Conservation (phyloP, 2,888 invertebrate genomes). For the Aleiodes alternator region DNA sequence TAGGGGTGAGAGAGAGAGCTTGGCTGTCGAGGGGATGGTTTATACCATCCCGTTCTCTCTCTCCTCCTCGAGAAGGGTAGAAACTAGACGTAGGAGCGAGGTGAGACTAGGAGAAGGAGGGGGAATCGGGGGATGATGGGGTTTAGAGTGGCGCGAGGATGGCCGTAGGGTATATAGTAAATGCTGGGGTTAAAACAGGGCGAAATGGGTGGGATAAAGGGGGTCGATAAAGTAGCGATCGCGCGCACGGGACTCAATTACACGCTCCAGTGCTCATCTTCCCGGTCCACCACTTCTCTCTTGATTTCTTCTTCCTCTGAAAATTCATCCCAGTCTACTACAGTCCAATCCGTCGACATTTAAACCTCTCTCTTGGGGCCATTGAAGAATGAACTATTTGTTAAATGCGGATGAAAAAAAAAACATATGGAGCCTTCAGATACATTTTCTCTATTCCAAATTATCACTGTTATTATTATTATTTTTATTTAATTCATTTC, state of each 20-base stretch:
- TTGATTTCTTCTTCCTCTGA: constrained; percentile 43
- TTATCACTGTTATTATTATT: too few species aligned
- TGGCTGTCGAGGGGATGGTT: constrained; percentile 30
- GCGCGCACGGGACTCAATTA: constrained; percentile 75
- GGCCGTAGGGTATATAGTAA: constrained; percentile 24
- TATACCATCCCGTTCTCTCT: constrained; percentile 9
- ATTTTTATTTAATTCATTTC: too few species aligned
- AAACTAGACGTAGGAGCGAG: constrained; percentile 46
- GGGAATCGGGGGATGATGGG: constrained; percentile 47
- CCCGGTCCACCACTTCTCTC: constrained; percentile 47
- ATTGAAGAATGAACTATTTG: constrained; percentile 16
- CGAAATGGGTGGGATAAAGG: constrained; percentile 60
- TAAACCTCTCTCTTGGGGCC: constrained; percentile 12
- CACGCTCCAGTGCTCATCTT: constrained; percentile 70
- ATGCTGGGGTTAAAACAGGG: constrained; percentile 40
- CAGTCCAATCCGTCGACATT: constrained; percentile 40
- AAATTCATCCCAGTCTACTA: constrained; percentile 34
- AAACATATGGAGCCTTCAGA: not conserved
- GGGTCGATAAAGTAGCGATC: constrained; percentile 75
- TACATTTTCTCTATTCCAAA: constrained; percentile 4
- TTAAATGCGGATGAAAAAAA: constrained; percentile 2
- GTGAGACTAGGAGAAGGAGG: constrained; percentile 48
- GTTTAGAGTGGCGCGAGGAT: constrained; percentile 52
- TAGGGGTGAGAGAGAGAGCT: constrained; percentile 30
- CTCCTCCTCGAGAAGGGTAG: constrained; percentile 11